These are phyloP conservation scores for Holacanthus passer DNA, from an alignment of 2,113 vertebrate species.

Conservation along the genomic window DNA sequence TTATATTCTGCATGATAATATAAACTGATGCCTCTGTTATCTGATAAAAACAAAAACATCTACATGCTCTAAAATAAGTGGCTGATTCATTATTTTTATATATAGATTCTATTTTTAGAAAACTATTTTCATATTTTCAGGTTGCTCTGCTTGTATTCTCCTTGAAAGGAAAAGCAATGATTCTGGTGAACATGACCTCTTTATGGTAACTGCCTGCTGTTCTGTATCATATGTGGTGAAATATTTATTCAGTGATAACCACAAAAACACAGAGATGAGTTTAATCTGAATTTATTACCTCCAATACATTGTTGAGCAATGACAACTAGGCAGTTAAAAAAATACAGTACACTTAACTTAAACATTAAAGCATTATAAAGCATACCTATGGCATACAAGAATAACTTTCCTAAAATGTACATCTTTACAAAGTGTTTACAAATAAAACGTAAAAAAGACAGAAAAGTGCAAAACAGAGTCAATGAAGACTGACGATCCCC, in stretches of 20 bases:
- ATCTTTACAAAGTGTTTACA: slow-evolving; percentile 88
- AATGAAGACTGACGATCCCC: slow-evolving; percentile 77
- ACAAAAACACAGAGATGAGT: slow-evolving; percentile 40
- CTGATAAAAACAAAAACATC: background rate
- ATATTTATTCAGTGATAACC: slow-evolving; percentile 8
- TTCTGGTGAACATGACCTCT: background rate
- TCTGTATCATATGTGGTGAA: background rate
- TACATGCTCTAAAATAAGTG: background rate
- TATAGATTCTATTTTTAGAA: too few species aligned
- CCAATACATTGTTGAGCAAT: slow-evolving; percentile 80
- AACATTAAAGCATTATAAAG: slow-evolving; percentile 80
- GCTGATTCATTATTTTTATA: background rate
- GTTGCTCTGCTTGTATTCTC: background rate
- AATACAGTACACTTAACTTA: slow-evolving; percentile 84
- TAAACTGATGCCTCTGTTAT: background rate
- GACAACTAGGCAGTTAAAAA: slow-evolving; percentile 84
- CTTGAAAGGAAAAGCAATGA: background rate
- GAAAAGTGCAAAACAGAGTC: slow-evolving; percentile 85
- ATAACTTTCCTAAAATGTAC: slow-evolving; percentile 86
- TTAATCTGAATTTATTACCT: slow-evolving; percentile 84
- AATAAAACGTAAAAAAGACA: slow-evolving; percentile 74
- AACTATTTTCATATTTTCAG: background rate
- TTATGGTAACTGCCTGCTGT: background rate
- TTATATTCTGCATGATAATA: background rate
- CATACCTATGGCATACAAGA: slow-evolving; percentile 81